Evolutionary conservation across 2,797 vertebrate genomes (phyloP), one percentile per base, ranked within the genome.

Genomic region (Lutjanus argentimaculatus): DNA sequence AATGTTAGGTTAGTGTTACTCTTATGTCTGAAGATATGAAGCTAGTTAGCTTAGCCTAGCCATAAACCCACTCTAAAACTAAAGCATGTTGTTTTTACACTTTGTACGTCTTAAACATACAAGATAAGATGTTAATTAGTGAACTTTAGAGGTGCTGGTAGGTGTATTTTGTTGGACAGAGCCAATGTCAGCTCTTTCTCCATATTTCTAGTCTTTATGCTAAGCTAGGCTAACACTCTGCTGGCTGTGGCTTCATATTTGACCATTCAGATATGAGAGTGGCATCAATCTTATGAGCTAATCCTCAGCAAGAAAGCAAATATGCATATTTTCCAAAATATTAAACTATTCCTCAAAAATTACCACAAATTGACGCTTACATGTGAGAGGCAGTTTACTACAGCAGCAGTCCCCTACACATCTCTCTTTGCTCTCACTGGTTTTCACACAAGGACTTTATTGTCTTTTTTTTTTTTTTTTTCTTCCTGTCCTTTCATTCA

Each of bases 361-460:
- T 19, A 52, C 5, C 21, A 70, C 19, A 46, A 45, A 51, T 36
- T 45, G 36, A 51, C 56, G 56, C 0, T 42, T 2, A 9, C 13
- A 7, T 68, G 36, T 11, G 6, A 55, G 43, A 61, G 22, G 15
- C 4, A 1, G 7, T 19, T 79, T 67, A 62, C 49, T 57, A 22
- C 30, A 49, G 22, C 63, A 63, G 22, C 42, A 19, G 30, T 67
- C 51, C 63, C 77, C 21, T 30, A 22, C 14, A 14, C 40, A 14
- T 48, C 25, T 66, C 42, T 65, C 40, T 64, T 61, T 56, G 42
- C 21, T 57, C 48, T 48, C 25, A 42, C 14, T 40, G 17, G 13
- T 64, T 75, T 57, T 56, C 76, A 63, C 63, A 43, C 36, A 17
- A 25, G 9, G 68, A 57, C 55, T 3, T 77, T 57, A 51, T 77